Evolutionary conservation across 2,113 vertebrate genomes (phyloP).

Genomic region (pig (Sus scrofa)): DNA sequence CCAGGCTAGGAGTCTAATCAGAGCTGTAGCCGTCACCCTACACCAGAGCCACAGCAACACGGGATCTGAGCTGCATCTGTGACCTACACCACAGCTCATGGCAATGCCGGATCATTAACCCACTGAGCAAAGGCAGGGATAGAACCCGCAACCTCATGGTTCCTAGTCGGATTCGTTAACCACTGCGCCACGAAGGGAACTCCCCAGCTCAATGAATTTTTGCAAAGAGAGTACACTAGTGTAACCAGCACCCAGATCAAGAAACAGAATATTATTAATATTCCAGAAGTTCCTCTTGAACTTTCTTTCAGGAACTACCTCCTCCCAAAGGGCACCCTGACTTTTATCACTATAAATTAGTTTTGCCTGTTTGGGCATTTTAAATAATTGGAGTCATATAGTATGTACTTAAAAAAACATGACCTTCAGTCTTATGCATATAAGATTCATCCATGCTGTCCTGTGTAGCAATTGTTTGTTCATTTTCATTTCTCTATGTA

Average conservation of each 20-base stretch:
- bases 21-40: too few species aligned
- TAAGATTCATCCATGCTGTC: neutral
- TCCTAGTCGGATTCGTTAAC: too few species aligned
- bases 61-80: too few species aligned
- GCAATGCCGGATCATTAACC: too few species aligned
- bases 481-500: neutral
- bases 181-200: too few species aligned
- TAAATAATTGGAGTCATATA: neutral
- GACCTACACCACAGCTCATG: too few species aligned
- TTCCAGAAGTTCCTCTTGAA: neutral
- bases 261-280: constrained; percentile 1
- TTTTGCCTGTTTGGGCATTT: neutral
- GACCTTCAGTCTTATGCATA: neutral
- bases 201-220: neutral
- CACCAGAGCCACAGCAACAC: too few species aligned
- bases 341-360: neutral
- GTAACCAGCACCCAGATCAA: neutral
- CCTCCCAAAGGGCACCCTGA: neutral
- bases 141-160: too few species aligned
- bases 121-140: too few species aligned
- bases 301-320: neutral
- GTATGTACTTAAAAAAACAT: neutral
- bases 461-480: neutral
- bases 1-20: too few species aligned
- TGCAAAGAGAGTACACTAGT: neutral